Conservation (phyloP, 2,888 invertebrate species). For the Osmoderma eremita region DNA sequence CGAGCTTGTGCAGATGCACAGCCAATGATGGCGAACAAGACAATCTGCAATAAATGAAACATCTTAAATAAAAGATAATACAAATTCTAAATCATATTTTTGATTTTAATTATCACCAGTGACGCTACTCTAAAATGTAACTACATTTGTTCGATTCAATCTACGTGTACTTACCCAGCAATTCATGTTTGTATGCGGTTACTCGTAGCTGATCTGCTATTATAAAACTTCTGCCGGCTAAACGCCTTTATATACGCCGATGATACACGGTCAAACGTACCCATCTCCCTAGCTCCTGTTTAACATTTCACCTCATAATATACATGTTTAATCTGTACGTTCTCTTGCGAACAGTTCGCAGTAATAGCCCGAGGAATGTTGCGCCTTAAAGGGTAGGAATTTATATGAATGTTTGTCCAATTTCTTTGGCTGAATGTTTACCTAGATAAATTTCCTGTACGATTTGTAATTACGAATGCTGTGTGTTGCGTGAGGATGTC, state of each 20-base stretch:
- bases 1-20: slow-evolving; percentile 25
- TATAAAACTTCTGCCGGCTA: slow-evolving; percentile 3
- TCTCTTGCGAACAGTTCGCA: slow-evolving; percentile 5
- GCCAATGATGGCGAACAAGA: slow-evolving; percentile 18
- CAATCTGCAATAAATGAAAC: slow-evolving; percentile 22
- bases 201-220: slow-evolving; percentile 19
- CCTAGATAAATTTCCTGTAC: not conserved
- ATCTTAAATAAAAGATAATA: no score
- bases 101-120: slow-evolving; percentile 2
- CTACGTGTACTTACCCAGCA: slow-evolving; percentile 34
- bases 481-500: no score
- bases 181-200: slow-evolving; percentile 32
- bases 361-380: slow-evolving; percentile 23
- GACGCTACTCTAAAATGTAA: not conserved
- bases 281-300: slow-evolving; percentile 17
- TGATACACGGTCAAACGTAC: slow-evolving; percentile 24
- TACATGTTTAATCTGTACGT: slow-evolving; percentile 18
- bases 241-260: slow-evolving; percentile 30
- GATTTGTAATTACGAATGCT: no score
- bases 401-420: not conserved
- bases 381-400: slow-evolving; percentile 17
- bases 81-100: no score
- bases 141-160: not conserved
- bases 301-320: slow-evolving; percentile 24
- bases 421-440: not conserved